Base-by-base conservation (phyloP, 1,140 invertebrate genomes). In the Drosophila repletoides region DNA sequence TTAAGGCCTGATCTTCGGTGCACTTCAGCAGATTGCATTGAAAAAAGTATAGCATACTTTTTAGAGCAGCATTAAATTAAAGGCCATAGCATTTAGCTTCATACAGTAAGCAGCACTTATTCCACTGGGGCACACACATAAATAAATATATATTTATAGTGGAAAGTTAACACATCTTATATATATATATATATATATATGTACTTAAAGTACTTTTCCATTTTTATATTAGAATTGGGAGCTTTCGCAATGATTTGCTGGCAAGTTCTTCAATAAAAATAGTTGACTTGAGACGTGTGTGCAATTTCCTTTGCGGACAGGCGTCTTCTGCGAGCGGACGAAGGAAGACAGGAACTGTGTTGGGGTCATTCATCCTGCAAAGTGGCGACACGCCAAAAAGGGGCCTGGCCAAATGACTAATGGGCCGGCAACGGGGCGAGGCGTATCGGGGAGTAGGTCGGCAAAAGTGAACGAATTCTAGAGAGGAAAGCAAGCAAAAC, bases 331-430 rank as follows among this genome's bases (percentile, higher is more conserved):
- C 6, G 28, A 22, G 7, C 1, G 19, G 31, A 15, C 2, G 22
- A 7, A 14, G 4, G 52, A 41, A 12, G 43, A 17, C 48, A 72
- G 36, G 46, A 41, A 65, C 76, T 81, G 60, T 66, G 64, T 65
- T 53, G 77, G 69, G 79, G 79, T 84, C 79, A 84, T 84, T 86
- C 80, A 84, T 84, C 79, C 79, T 84, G 79, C 75, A 86, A 86
- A 84, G 79, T 84, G 79, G 79, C 74, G 80, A 84, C 79, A 84
- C 74, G 83, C 79, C 79, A 83, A 80, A 84, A 70, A 65, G 59
- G 24, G 21, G 46, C 52, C 56, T 56, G 70, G 60, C 77, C 60
- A 81, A 81, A 86, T 84, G 80, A 84, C 79, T 79, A 84, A 84
- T 84, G 74, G 77, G 26, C 21, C 70, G 46, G 38, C 31, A 58